Percentiles rank a stretch among this genome's conserved stretches.
phyloP scores from a whole-genome alignment of 2,888 invertebrate genomes.

The Volucella inflata region DNA sequence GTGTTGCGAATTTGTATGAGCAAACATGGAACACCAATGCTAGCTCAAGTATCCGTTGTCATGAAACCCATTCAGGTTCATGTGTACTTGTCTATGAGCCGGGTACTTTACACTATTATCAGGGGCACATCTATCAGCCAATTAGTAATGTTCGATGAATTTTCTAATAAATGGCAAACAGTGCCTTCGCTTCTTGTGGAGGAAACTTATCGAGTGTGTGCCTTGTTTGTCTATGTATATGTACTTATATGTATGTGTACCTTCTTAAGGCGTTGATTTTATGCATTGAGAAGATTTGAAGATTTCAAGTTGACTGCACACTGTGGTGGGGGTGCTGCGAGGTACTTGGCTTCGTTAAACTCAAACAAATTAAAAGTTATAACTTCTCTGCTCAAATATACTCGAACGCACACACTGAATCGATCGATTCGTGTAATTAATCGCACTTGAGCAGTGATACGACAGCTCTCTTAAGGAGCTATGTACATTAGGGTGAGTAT shows the following conservation, averaged over 20 bases:
- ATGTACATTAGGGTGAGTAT: neutral
- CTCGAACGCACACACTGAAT: conserved; percentile 7
- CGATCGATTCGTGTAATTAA: conserved; percentile 27
- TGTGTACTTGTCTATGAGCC: neutral
- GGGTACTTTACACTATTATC: conserved; percentile 17
- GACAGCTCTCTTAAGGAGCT: neutral
- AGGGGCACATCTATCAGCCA: conserved; percentile 59
- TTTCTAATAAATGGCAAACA: conserved; percentile 48
- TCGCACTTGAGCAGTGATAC: conserved; percentile 11
- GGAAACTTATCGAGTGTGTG: conserved; percentile 21
- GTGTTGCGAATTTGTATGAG: conserved; percentile 41
- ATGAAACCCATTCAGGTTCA: conserved; percentile 8
- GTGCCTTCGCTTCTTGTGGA: conserved; percentile 4
- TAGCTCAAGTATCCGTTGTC: conserved; percentile 10
- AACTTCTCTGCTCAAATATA: conserved; percentile 14
- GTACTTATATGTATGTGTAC: too few relatives aligned
- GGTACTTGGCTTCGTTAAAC: conserved; percentile 37
- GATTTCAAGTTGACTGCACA: neutral
- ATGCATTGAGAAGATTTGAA: conserved; percentile 17
- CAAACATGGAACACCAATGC: conserved; percentile 24
- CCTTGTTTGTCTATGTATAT: too few relatives aligned
- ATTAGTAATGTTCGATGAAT: conserved; percentile 67
- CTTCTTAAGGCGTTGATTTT: conserved; percentile 33
- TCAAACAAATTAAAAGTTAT: conserved; percentile 40
- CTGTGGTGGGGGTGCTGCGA: neutral